Evolutionary conservation across 2,797 vertebrate species (phyloP), one percentile per base, ranked within the genome.

Genomic region (Delichon dasypus): DNA sequence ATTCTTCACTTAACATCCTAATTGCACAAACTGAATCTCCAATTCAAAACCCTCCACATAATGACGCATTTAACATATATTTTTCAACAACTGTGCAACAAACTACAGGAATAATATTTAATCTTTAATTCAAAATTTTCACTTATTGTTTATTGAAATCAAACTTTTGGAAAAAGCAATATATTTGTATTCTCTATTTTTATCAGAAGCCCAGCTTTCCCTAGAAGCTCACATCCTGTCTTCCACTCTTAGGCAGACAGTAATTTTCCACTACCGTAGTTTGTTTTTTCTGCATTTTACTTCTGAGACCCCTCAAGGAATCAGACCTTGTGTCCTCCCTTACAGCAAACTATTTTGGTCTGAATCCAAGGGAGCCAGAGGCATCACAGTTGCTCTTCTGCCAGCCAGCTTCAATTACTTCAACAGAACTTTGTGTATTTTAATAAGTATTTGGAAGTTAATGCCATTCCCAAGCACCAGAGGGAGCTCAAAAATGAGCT

Each of bases 1-100:
- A 96, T 96, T 97, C 86, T 96, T 95, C 87, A 86, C 79, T 94
- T 94, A 91, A 96, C 71, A 92, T 83, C 93, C 94, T 94, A 95
- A 94, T 90, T 78, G 61, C 85, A 94, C 70, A 79, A 85, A 60
- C 75, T 65, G 73, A 93, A 82, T 82, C 76, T 93, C 81, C 90
- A 93, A 51, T 93, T 95, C 80, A 88, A 62, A 93, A 92, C 50
- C 26, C 68, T 44, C 34, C 44, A 74, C 72, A 71, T 82, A 84
- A 84, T 19, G 55, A 83, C 44, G 78, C 14, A 21, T 73, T 94
- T 73, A 89, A 85, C 13, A 66, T 44, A 87, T 3, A 80, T 26
- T 88, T 83, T 48, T 80, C 81, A 51, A 79, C 1, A 4, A 60
- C 29, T 11, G 47, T 57, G 81, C 23, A 68, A 61, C 79, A 93